These are phyloP conservation scores for Dolomedes plantarius DNA, from an alignment of 2,888 invertebrate genomes.

Conservation along the genomic window DNA sequence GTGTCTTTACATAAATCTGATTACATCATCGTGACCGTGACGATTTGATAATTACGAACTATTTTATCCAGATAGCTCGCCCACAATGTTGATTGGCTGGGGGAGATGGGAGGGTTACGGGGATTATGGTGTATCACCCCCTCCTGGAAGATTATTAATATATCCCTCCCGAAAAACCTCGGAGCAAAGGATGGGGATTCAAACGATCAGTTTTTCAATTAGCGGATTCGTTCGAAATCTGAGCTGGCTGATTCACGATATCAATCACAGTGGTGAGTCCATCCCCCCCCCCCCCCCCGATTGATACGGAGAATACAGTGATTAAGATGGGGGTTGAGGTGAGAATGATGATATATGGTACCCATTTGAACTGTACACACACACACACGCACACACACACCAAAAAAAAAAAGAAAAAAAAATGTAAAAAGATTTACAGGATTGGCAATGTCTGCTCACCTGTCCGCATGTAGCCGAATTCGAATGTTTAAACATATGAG, in stretches of 20 bases:
- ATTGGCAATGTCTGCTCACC: too few species aligned
- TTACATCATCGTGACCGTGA: not conserved
- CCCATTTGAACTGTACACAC: not conserved
- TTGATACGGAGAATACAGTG: slow-evolving; percentile 24
- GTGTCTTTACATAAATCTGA: not conserved
- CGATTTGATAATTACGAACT: slow-evolving; percentile 16
- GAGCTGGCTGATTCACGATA: slow-evolving; percentile 58
- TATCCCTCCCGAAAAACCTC: slow-evolving; percentile 25
- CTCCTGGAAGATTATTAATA: slow-evolving; percentile 60
- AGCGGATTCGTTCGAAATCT: slow-evolving; percentile 54
- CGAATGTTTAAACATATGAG: too few species aligned
- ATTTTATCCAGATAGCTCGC: not conserved
- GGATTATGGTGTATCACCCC: slow-evolving; percentile 45
- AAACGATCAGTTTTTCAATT: slow-evolving; percentile 63
- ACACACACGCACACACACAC: too few species aligned
- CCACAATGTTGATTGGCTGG: not conserved
- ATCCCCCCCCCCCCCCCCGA: not conserved
- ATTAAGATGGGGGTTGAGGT: slow-evolving; percentile 43
- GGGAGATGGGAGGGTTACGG: slow-evolving; percentile 5
- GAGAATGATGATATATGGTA: slow-evolving; percentile 29
- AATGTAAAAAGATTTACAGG: too few species aligned
- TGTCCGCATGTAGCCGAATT: too few species aligned
- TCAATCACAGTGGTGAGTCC: slow-evolving; percentile 40
- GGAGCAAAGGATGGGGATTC: slow-evolving; percentile 13
- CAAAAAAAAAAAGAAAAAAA: too few species aligned